phyloP scores from a whole-genome alignment of 2,113 vertebrate genomes.

The Felis chaus region DNA sequence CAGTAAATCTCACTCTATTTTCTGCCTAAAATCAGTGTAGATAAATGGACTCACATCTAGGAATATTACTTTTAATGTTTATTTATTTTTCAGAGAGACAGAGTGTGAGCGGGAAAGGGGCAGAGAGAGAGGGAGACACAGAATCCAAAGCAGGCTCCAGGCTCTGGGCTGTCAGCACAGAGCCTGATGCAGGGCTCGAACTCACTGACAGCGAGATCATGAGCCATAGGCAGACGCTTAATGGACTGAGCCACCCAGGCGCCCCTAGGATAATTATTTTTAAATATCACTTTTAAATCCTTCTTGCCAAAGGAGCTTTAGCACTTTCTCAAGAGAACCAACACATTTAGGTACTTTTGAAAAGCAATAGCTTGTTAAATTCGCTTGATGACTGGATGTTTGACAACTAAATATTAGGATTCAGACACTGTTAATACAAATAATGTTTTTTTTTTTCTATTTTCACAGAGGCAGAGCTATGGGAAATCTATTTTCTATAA shows the following conservation, averaged over 20 bases:
- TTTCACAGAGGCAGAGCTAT: not conserved
- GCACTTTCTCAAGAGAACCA: not conserved
- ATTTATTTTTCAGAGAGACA: too few species aligned
- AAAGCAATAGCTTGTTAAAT: not conserved
- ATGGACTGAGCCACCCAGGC: too few species aligned
- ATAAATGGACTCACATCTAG: not conserved
- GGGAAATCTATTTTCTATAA: not conserved
- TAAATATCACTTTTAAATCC: constrained; percentile 19
- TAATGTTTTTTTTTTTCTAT: not conserved
- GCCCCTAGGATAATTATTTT: not conserved
- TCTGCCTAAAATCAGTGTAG: not conserved
- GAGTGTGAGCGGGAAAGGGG: too few species aligned
- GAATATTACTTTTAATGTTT: not conserved
- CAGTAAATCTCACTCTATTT: constrained; percentile 21
- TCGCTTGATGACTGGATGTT: not conserved
- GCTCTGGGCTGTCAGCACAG: too few species aligned
- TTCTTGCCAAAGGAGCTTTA: constrained; percentile 3
- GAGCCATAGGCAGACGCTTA: too few species aligned
- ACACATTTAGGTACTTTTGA: not conserved
- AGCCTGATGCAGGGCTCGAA: too few species aligned
- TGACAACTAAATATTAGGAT: not conserved
- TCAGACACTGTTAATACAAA: not conserved
- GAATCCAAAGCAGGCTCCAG: too few species aligned
- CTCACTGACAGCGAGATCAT: too few species aligned
- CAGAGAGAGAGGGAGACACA: too few species aligned